These are phyloP conservation scores for Eristalis arbustorum DNA, from an alignment of 2,888 invertebrate genomes.

Conservation along the genomic window DNA sequence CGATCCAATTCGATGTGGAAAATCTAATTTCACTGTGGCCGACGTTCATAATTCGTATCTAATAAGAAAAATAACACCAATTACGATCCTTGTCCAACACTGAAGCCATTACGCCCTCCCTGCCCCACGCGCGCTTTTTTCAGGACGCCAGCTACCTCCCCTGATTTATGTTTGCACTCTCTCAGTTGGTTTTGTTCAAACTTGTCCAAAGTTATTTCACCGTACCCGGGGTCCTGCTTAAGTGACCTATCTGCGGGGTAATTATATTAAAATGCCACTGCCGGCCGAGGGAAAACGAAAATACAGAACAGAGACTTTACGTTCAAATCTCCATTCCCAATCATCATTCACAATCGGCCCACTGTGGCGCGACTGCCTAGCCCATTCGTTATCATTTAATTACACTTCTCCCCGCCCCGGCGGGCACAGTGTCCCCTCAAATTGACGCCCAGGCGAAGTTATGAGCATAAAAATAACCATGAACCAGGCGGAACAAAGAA, in stretches of 20 bases:
- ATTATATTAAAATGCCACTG: slow-evolving; percentile 30
- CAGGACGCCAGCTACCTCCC: neutral
- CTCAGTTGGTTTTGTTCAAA: slow-evolving; percentile 36
- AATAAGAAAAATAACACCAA: slow-evolving; percentile 43
- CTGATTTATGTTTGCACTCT: slow-evolving; percentile 21
- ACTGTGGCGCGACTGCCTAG: too few relatives aligned
- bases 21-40: slow-evolving; percentile 10
- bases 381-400: slow-evolving; percentile 29
- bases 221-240: slow-evolving; percentile 5
- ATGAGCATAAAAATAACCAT: slow-evolving; percentile 44
- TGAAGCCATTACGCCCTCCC: slow-evolving; percentile 6
- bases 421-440: slow-evolving; percentile 32
- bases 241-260: slow-evolving; percentile 45
- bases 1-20: slow-evolving; percentile 1
- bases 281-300: neutral
- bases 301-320: neutral
- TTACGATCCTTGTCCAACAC: slow-evolving; percentile 38
- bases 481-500: slow-evolving; percentile 21
- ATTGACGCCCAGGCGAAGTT: slow-evolving; percentile 30
- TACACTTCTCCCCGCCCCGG: neutral
- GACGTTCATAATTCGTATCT: slow-evolving; percentile 31
- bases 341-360: slow-evolving; percentile 13
- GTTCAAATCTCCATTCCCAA: slow-evolving; percentile 21
- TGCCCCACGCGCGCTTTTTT: neutral
- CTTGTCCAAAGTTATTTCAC: slow-evolving; percentile 43